Evolutionary conservation across 2,797 vertebrate species (phyloP), one percentile per base, ranked within the genome.

Genomic region (Fistularia commersonii): DNA sequence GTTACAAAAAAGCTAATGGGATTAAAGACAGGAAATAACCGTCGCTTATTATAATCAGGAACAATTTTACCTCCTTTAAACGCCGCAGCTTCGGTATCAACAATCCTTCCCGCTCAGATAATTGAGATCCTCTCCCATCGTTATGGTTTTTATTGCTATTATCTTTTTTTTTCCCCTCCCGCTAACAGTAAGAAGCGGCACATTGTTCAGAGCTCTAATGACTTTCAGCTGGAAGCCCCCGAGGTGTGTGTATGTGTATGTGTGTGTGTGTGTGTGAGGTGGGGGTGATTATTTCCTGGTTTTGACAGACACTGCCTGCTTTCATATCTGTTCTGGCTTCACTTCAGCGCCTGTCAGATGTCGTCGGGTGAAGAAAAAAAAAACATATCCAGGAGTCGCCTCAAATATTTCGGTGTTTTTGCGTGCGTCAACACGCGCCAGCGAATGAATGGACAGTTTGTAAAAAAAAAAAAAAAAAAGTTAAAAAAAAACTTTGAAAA

Each of bases 141-240:
- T 89, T 90, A 88, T 85, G 90, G 88, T n/a, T 90, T 90, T 91
- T 83, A 88, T 89, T 91, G 90, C 77, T 62, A 33, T 76, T 54
- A 57, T 61, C 36, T 72, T 45, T 74, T 63, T 57, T 55, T 67
- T 48, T n/a, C n/a, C n/a, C n/a, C n/a, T 42, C 51, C 87, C 89
- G 87, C 89, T 86, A 93, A 92, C 90, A 92, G 93, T 91, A n/a
- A 91, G 93, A 91, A 90, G 90, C 93, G 90, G 91, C 90, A 88
- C 91, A 92, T 90, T 93, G 93, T 93, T 94, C 84, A 1, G 82
- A 74, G 78, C n/a, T n/a, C 85, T 94, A 95, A 97, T 95, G 90
- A 87, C 89, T 96, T 93, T 94, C 94, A 96, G 94, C 93, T 98
- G 95, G 86, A n/a, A n/a, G 78, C 62, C 87, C 86, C 87, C 88